Evolutionary conservation across 2,113 vertebrate species (phyloP), one percentile per base, ranked within the genome.

Genomic region (Epinephelus cyanopodus): DNA sequence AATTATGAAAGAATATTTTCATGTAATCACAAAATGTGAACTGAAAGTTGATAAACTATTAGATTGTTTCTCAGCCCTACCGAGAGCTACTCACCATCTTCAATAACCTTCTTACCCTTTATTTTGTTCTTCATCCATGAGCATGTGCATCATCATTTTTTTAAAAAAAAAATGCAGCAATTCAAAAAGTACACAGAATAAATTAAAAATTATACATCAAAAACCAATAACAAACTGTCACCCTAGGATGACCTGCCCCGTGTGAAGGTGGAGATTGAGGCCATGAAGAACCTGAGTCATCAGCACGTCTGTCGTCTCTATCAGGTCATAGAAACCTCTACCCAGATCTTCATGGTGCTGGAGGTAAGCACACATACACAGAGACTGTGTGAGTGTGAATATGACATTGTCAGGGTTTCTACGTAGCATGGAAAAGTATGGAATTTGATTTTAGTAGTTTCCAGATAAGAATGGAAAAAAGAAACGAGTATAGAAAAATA

Each of bases 261-360:
- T 47, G 93, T 99, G 64, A 97, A 99, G 92, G 92, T 94, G 8
- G 98, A 99, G 93, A 98, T 99, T 0, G 97, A 98, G 63, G 98
- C 98, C 37, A 96, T 99, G 97, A 99, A 98, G 92, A 97, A 95
- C 81, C 91, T 99, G 23, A 97, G 95, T 87, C 98, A 99, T 77
- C 98, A 99, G 80, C 97, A 99, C 29, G 90, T 99, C 76, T 99
- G 98, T 86, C 96, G 80, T 45, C 94, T 99, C 48, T 99, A 99
- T 84, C 98, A 99, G 0, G 97, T 99, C 74, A 95, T 99, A 68
- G 98, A 99, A 90, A 99, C 98, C 0, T 62, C 96, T 52, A 96
- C 94, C 64, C 97, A 97, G 92, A 98, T 99, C 87, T 99, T 98
- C 87, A 96, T 99, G 95, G 95, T 98, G 71, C 93, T 99, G 15